Conservation (phyloP, 2,797 vertebrate species). For the Parambassis ranga region DNA sequence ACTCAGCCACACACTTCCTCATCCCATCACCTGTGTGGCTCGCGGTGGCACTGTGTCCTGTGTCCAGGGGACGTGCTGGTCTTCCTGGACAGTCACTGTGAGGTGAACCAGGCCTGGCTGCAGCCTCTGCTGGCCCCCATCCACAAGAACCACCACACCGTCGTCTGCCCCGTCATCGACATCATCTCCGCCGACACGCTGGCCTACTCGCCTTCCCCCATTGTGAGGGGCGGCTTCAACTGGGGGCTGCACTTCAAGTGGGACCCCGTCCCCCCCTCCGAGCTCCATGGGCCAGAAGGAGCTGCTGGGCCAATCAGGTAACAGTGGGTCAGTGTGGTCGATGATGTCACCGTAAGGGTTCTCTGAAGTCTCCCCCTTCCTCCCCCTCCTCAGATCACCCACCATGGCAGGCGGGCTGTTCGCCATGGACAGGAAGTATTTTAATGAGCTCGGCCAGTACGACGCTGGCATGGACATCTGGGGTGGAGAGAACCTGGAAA, state of each 20-base stretch:
- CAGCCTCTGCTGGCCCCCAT: conserved; percentile 88
- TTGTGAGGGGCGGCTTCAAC: conserved; percentile 95
- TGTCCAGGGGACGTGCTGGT: conserved; percentile 91
- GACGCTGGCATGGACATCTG: conserved; percentile 98
- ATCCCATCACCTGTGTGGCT: background rate
- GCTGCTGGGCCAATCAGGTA: conserved; percentile 71
- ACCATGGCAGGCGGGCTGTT: conserved; percentile 98
- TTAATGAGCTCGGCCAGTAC: conserved; percentile 91
- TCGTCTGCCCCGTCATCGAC: conserved; percentile 96
- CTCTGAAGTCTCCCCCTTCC: background rate
- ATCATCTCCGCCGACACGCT: conserved; percentile 96
- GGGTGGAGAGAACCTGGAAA: conserved; percentile 97
- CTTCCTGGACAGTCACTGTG: conserved; percentile 97
- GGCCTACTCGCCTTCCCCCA: conserved; percentile 90
- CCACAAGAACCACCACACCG: conserved; percentile 77
- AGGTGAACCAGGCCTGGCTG: conserved; percentile 92
- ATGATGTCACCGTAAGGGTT: background rate
- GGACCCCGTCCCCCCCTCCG: conserved; percentile 90
- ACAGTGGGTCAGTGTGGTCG: background rate
- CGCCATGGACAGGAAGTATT: conserved; percentile 93
- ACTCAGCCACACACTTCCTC: too few relatives aligned
- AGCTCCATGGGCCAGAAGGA: conserved; percentile 83
- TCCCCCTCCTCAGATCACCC: conserved; percentile 83
- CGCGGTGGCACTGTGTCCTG: too few relatives aligned
- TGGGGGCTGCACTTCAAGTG: conserved; percentile 99